A percentile compares a stretch with the other conserved stretches of the same genome.
Evolutionary conservation across 1,140 invertebrate genomes (phyloP).

Genomic region (Cyclargus thomasi): DNA sequence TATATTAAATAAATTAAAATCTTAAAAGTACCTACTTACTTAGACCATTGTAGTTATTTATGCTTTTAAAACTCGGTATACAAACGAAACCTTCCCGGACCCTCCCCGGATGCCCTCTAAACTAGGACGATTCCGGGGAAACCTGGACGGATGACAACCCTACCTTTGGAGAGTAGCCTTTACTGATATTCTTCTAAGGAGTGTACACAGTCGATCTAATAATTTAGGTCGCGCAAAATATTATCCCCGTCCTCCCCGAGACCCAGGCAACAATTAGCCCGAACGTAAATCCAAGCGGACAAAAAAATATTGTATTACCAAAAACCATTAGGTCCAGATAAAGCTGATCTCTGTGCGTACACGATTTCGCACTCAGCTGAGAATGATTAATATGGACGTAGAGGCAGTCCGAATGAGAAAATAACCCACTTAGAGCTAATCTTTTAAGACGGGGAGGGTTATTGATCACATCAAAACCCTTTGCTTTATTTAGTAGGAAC

Average conservation of each 20-base stretch:
- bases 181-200: too few relatives aligned
- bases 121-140: too few relatives aligned
- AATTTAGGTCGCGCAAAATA: not conserved
- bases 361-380: constrained; percentile 58
- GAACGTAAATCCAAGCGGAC: constrained; percentile 1
- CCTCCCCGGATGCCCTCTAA: too few relatives aligned
- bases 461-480: not conserved
- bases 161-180: too few relatives aligned
- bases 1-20: too few relatives aligned
- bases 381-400: constrained; percentile 49
- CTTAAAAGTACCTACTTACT: too few relatives aligned
- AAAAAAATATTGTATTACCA: constrained; percentile 24
- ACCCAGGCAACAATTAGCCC: not conserved
- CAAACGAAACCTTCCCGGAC: too few relatives aligned
- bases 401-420: constrained; percentile 32
- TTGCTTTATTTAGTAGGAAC: constrained; percentile 8
- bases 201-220: too few relatives aligned
- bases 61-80: too few relatives aligned
- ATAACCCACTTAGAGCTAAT: constrained; percentile 25
- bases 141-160: too few relatives aligned
- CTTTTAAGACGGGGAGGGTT: constrained; percentile 15
- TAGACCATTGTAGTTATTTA: too few relatives aligned
- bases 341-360: constrained; percentile 36
- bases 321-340: constrained; percentile 25
- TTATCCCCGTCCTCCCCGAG: not conserved